Evolutionary conservation across 1,140 invertebrate species (phyloP).

Genomic region (Drosophila tropicalis): DNA sequence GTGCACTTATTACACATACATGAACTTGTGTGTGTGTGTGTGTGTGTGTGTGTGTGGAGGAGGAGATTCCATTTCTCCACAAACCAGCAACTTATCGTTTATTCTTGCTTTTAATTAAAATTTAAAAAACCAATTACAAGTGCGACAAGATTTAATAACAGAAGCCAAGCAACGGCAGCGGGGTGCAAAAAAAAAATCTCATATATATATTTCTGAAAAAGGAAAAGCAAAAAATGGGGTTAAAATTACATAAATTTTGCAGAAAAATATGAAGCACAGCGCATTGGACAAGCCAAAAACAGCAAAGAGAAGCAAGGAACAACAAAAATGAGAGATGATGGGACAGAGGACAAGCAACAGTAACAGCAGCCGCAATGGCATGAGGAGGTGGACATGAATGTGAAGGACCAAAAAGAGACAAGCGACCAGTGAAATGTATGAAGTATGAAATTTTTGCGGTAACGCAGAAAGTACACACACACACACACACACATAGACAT

Average conservation of each 20-base stretch:
- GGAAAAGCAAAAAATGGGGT: constrained; percentile 51
- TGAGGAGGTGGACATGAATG: constrained; percentile 41
- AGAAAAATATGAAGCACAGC: constrained; percentile 66
- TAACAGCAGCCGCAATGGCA: not conserved
- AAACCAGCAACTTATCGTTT: constrained; percentile 56
- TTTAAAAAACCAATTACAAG: constrained; percentile 71
- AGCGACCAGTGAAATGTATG: constrained; percentile 58
- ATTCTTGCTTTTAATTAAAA: constrained; percentile 72
- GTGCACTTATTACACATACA: constrained; percentile 8
- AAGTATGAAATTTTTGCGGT: constrained; percentile 74
- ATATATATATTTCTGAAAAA: not conserved
- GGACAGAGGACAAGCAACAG: constrained; percentile 34
- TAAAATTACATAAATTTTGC: constrained; percentile 78
- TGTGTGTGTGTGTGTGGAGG: too few relatives aligned
- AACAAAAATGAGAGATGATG: constrained; percentile 13
- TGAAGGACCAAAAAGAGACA: constrained; percentile 34
- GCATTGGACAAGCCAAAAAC: constrained; percentile 45
- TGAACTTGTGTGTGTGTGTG: not conserved
- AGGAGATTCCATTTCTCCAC: constrained; percentile 10
- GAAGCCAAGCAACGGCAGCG: constrained; percentile 20
- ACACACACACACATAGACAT: constrained; percentile 47
- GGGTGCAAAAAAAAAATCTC: constrained; percentile 27
- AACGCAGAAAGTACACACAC: constrained; percentile 42
- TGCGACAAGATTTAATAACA: constrained; percentile 73
- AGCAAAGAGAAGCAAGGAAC: constrained; percentile 5